Evolutionary conservation across 1,140 invertebrate species (phyloP), one percentile per base, ranked within the genome.

Genomic region (Episyrphus balteatus): DNA sequence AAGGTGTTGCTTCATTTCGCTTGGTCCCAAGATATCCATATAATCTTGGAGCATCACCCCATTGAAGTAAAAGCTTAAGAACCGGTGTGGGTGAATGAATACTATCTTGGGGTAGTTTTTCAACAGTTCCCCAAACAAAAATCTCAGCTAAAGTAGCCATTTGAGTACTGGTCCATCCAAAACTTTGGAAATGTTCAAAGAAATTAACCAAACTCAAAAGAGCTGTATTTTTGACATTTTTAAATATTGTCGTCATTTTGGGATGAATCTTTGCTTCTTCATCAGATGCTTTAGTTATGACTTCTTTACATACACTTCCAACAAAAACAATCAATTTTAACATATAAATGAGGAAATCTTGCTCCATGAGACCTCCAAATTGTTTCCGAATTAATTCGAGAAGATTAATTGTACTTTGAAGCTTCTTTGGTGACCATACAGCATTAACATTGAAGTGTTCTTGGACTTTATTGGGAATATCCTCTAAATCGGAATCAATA

Each of bases 11-110:
- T 38, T 73, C 58, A 31, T 74, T 62, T 50, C 72, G 42, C 19
- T 41, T 21, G n/a, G 37, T 21, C 6, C 47, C 55, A 1, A 66
- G 37, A 48, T 51, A 65, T 6, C 18, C 14, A 33, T 58, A 57
- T 13, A 54, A 61, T 32, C 49, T 47, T 0, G 57, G 54, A 11
- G 62, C 55, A 0, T 50, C 48, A 49, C 81, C 78, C 88, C 90
- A 95, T 2, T 74, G 68, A 3, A 76, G 68, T 9, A 94, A 75
- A 3, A 95, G 66, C 64, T 85, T 89, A 11, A 94, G 66, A 41
- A 94, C 66, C 2, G 83, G 76, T 5, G 90, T 92, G 2, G 89
- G 88, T 56, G 79, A 84, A 54, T 89, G 81, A 44, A 92, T 80
- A 26, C 88, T 83, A 61, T 95, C 90, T 44, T 79, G 70, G 1